Conservation (phyloP, 2,888 invertebrate species). For the Amphipoea lucens region DNA sequence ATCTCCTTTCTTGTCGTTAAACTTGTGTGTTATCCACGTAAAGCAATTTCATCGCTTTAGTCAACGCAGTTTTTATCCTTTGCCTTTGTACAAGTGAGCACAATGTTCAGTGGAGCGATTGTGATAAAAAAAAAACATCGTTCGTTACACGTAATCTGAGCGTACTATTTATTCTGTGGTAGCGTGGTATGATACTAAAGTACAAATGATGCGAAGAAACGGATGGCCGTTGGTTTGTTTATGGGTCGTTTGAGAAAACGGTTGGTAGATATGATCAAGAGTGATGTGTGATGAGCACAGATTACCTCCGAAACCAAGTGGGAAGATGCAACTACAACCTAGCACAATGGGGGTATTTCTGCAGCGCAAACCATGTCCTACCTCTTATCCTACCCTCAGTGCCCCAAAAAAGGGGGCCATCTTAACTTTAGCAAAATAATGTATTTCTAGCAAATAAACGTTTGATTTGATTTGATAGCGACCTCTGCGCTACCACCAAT, state of each 20-base stretch:
- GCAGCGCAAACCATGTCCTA: no score
- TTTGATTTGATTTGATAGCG: no score
- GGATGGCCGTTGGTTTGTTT: constrained; percentile 28
- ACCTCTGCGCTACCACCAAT: background rate
- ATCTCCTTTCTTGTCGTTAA: constrained; percentile 48
- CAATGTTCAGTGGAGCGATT: constrained; percentile 55
- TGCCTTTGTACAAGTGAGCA: constrained; percentile 42
- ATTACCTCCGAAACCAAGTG: background rate
- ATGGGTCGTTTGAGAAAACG: background rate
- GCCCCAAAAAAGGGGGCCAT: no score
- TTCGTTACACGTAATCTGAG: constrained; percentile 49
- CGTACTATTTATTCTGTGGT: background rate
- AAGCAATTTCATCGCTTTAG: constrained; percentile 42
- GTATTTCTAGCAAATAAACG: no score
- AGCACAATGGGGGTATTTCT: no score
- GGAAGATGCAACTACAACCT: no score
- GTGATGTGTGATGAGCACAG: background rate
- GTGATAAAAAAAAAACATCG: constrained; percentile 42
- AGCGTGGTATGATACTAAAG: constrained; percentile 27
- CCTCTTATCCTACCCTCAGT: no score
- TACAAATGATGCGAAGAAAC: constrained; percentile 28
- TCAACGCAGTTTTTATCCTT: constrained; percentile 55
- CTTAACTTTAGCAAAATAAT: no score
- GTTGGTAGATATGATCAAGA: background rate
- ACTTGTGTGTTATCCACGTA: constrained; percentile 39